Evolutionary conservation across 1,140 invertebrate species (phyloP).

Genomic region (Drosophila bocqueti): DNA sequence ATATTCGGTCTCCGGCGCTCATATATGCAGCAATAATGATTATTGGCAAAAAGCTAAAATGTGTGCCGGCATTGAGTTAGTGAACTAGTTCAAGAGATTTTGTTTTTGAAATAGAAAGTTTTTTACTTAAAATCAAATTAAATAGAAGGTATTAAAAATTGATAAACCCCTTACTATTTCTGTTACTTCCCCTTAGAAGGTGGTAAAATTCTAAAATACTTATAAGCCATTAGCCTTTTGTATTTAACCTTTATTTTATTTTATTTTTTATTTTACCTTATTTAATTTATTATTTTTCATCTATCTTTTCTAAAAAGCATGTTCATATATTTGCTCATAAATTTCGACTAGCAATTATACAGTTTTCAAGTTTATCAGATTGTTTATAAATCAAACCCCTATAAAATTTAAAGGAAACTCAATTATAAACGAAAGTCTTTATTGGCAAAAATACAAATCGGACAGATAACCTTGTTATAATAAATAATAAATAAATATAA

Average conservation of each 20-base stretch:
- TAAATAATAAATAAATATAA: background rate
- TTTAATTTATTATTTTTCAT: background rate
- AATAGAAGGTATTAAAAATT: background rate
- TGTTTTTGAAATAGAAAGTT: background rate
- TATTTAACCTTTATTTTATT: background rate
- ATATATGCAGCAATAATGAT: conserved; percentile 23
- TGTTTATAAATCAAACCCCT: conserved; percentile 8
- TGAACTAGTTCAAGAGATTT: conserved; percentile 12
- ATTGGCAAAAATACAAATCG: conserved; percentile 26
- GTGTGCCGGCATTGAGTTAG: background rate
- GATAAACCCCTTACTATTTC: background rate
- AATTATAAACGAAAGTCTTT: conserved; percentile 1
- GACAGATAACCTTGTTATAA: conserved; percentile 27
- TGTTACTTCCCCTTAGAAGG: background rate
- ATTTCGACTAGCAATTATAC: background rate
- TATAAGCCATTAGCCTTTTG: background rate
- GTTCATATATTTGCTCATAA: too few species aligned
- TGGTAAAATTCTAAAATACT: too few species aligned
- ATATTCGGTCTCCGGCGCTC: conserved; percentile 2
- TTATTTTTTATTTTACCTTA: background rate
- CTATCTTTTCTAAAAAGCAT: background rate
- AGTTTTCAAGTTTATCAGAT: background rate
- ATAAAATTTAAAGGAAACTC: conserved; percentile 4
- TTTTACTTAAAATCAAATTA: background rate
- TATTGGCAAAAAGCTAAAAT: conserved; percentile 5